A percentile compares a stretch with the other conserved stretches of the same genome.
Evolutionary conservation across 2,797 vertebrate genomes (phyloP).

Genomic region (Nasua narica): DNA sequence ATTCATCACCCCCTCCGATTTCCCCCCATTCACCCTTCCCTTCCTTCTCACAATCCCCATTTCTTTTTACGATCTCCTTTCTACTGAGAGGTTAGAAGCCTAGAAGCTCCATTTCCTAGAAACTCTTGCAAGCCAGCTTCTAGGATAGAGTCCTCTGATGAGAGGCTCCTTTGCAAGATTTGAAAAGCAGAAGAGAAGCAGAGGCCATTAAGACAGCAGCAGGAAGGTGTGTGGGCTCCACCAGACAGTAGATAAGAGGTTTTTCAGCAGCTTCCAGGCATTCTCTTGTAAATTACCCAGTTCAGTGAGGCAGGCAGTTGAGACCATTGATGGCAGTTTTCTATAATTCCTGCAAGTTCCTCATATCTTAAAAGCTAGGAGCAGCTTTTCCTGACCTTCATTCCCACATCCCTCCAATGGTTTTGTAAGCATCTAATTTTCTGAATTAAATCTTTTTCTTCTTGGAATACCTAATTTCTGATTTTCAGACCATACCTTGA

Average conservation of each 20-base stretch:
- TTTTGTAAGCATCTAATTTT: conserved; percentile 35
- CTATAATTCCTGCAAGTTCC: not conserved
- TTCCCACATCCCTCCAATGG: not conserved
- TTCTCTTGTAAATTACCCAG: not conserved
- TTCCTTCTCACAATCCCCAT: too few relatives aligned
- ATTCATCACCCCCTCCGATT: too few relatives aligned
- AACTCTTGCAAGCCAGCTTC: not conserved
- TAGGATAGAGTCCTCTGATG: not conserved
- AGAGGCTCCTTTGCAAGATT: not conserved
- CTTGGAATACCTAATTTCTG: conserved; percentile 34
- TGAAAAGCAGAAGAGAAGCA: conserved; percentile 11
- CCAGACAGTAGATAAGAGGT: not conserved
- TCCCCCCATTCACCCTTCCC: too few relatives aligned
- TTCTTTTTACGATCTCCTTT: not conserved
- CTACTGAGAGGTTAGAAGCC: not conserved
- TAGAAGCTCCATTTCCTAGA: not conserved
- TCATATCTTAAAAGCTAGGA: conserved; percentile 13
- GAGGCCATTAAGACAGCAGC: not conserved
- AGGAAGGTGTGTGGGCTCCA: not conserved
- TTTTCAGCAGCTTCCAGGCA: not conserved
- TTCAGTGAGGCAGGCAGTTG: not conserved
- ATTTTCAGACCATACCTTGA: conserved; percentile 4
- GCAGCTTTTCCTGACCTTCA: not conserved
- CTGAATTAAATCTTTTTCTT: conserved; percentile 24
- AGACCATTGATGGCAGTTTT: not conserved